These are phyloP conservation scores for Euthynnus affinis DNA, from an alignment of 2,797 vertebrate species.

Conservation along the genomic window DNA sequence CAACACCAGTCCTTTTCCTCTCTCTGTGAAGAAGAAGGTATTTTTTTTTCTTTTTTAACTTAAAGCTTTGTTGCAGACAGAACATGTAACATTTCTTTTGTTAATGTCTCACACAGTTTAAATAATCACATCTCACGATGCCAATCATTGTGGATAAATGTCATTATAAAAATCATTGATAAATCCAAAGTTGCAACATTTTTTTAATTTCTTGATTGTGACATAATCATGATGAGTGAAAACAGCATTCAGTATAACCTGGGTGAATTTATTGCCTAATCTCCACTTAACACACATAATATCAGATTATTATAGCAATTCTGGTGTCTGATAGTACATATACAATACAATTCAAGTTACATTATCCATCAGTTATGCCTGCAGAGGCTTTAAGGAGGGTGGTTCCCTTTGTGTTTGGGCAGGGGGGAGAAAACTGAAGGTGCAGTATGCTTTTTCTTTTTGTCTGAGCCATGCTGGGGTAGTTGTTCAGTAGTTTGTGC, in stretches of 20 bases:
- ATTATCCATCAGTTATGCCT: too few species aligned
- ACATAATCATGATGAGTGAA: neutral
- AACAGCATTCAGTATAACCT: neutral
- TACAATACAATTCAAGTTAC: too few species aligned
- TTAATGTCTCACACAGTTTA: too few species aligned
- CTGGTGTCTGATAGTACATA: neutral
- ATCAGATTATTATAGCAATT: neutral
- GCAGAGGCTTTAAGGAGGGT: too few species aligned
- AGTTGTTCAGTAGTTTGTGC: neutral
- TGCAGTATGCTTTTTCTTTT: neutral
- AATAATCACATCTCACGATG: neutral
- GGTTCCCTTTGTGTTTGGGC: too few species aligned
- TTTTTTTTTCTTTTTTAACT: neutral
- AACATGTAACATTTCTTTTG: neutral
- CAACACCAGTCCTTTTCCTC: neutral
- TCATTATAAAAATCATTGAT: too few species aligned
- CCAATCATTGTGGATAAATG: neutral
- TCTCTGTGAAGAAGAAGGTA: conserved; percentile 9
- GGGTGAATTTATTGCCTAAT: too few species aligned
- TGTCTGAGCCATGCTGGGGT: neutral
- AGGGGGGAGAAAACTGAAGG: too few species aligned
- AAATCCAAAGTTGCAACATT: too few species aligned
- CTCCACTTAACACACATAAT: neutral
- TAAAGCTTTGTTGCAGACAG: neutral
- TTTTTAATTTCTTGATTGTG: neutral